Evolutionary conservation across 2,888 invertebrate genomes (phyloP), one percentile per base, ranked within the genome.

Genomic region (Empis stercorea): DNA sequence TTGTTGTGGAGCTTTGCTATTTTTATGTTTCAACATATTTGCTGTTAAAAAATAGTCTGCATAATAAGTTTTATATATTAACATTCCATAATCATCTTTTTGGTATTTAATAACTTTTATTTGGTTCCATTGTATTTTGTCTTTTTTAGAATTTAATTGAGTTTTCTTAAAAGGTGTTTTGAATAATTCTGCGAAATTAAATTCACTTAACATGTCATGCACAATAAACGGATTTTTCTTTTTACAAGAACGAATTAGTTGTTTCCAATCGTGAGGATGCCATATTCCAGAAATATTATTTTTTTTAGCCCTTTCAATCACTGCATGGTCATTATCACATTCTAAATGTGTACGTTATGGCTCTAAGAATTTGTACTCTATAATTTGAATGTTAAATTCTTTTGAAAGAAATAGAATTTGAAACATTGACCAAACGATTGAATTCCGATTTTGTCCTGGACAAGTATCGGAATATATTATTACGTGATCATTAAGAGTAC

Each of bases 381-480:
- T n/a, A 37, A 37, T 16, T 15, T 38, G 15, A 38, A 7, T 10
- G 11, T 38, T 15, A 14, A 38, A 15, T 15, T 38, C 16, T 38
- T 2, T 16, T 16, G 14, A 15, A 15, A 15, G 10, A 16, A 6
- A 4, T 10, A 38, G 15, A 38, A 15, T 5, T 16, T 38, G 16
- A 45, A 47, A 50, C 51, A 52, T 54, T 32, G 49, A 46, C 13
- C 44, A 41, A 15, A 50, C 41, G 47, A 49, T 47, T 30, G 49
- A 49, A 44, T 52, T 54, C 46, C 50, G 49, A 42, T 51, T 51
- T 47, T 52, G 49, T 7, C 48, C 45, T 13, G 43, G 38, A 30
- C 49, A 50, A 23, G 38, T 51, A 47, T 51, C 52, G 42, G 38
- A 38, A 38, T 38, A 38, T 10, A 38, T 10, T 38, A 38, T 14